Evolutionary conservation across 2,797 vertebrate genomes (phyloP), one percentile per base, ranked within the genome.

Genomic region (Fratercula arctica): DNA sequence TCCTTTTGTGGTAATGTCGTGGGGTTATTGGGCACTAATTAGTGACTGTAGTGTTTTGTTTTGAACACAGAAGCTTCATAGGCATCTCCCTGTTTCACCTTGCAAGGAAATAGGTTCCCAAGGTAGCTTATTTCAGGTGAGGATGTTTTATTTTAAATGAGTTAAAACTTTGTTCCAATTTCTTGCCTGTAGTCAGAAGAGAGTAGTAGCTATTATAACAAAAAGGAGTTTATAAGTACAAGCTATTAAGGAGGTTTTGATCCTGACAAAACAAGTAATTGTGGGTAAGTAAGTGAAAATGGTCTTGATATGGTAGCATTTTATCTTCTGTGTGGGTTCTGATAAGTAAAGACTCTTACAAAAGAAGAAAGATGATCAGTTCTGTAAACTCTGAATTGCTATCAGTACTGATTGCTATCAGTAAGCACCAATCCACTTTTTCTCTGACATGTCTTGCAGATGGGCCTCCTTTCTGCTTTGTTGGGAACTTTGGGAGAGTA

Each of bases 171-270:
- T 73, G 23, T 74, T 93, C 70, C 85, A 28, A 88, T 93, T 83
- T 78, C n/a, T 85, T 97, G 79, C n/a, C 73, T 89, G 94, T 81
- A 95, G 80, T 80, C 35, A 90, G 81, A 91, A 59, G 50, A 80
- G 28, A 82, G 28, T 56, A 77, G 14, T 54, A 68, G 50, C 60
- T 94, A 57, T 72, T 79, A 11, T 68, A 87, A 81, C 37, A 90
- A 66, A 73, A 61, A 17, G 19, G 70, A 80, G 54, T 67, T 95
- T 87, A 28, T 80, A 93, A 73, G 72, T 29, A 31, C 69, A 60
- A 60, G 25, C 57, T 74, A 56, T 41, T 59, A 76, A 85, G 26
- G 48, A 5, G 3, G 13, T 21, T 92, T 87, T 35, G 28, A 53
- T 93, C 11, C 51, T 74, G 46, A 61, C 41, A 54, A 79, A 75